These are phyloP conservation scores for Cybosia mesomella DNA, from an alignment of 2,888 invertebrate species.

Conservation along the genomic window DNA sequence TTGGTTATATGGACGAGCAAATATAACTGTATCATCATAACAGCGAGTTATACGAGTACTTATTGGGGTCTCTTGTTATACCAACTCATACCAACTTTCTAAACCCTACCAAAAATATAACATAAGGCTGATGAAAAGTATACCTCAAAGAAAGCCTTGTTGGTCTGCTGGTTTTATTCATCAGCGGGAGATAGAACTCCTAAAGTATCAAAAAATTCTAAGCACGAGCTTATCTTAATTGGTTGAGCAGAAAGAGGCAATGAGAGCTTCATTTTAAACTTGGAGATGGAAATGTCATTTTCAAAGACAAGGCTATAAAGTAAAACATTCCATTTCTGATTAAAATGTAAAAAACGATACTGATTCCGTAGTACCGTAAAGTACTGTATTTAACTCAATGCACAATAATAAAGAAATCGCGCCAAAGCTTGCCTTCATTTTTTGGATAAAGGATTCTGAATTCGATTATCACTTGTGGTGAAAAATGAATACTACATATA, in stretches of 20 bases:
- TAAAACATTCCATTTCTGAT: background rate
- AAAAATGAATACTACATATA: background rate
- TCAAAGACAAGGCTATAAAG: background rate
- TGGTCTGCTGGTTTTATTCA: background rate
- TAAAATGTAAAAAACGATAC: background rate
- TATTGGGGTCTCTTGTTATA: background rate
- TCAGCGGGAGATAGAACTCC: background rate
- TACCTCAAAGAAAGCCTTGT: background rate
- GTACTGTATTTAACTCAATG: background rate
- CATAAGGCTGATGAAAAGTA: background rate
- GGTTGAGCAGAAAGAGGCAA: background rate
- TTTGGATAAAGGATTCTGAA: background rate
- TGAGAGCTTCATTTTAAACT: background rate
- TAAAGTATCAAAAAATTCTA: background rate
- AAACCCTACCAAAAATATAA: background rate
- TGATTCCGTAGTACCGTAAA: too few species aligned
- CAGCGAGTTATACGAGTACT: background rate
- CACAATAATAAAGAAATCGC: background rate
- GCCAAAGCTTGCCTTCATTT: background rate
- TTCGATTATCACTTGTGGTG: slow-evolving; percentile 1
- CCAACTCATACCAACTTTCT: background rate
- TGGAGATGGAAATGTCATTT: background rate
- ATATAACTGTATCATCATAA: background rate
- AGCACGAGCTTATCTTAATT: background rate
- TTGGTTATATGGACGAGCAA: background rate